phyloP scores from a whole-genome alignment of 2,113 vertebrate genomes.

The Ivindomyrus marchei region DNA sequence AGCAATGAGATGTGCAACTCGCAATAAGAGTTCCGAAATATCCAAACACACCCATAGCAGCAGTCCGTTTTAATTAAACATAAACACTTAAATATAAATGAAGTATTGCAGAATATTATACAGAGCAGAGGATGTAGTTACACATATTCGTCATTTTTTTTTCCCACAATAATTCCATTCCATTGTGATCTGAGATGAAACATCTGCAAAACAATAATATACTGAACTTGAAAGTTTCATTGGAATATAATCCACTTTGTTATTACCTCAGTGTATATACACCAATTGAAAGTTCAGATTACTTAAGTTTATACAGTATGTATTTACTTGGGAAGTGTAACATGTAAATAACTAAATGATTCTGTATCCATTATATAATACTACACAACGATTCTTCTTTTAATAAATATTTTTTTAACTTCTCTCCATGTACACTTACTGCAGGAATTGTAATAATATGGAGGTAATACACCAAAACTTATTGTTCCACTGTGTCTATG shows the following conservation, averaged over 20 bases:
- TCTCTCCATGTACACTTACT: not conserved
- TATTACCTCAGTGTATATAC: not conserved
- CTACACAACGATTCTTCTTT: not conserved
- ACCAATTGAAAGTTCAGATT: not conserved
- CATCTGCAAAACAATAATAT: not conserved
- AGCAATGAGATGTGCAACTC: constrained; percentile 22
- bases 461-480: not conserved
- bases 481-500: not conserved
- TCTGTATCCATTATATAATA: not conserved
- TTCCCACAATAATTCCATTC: constrained; percentile 35
- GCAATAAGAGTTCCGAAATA: constrained; percentile 1
- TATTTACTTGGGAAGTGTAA: not conserved
- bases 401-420: not conserved
- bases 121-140: constrained; percentile 31
- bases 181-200: constrained; percentile 42
- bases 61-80: not conserved
- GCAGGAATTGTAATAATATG: not conserved
- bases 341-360: not conserved
- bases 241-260: not conserved
- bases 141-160: constrained; percentile 28
- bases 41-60: constrained; percentile 8
- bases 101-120: constrained; percentile 35
- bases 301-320: not conserved
- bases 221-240: not conserved
- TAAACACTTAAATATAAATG: constrained; percentile 34